These are phyloP conservation scores for Parthenolecanium corni DNA, from an alignment of 2,888 invertebrate species.

Conservation along the genomic window DNA sequence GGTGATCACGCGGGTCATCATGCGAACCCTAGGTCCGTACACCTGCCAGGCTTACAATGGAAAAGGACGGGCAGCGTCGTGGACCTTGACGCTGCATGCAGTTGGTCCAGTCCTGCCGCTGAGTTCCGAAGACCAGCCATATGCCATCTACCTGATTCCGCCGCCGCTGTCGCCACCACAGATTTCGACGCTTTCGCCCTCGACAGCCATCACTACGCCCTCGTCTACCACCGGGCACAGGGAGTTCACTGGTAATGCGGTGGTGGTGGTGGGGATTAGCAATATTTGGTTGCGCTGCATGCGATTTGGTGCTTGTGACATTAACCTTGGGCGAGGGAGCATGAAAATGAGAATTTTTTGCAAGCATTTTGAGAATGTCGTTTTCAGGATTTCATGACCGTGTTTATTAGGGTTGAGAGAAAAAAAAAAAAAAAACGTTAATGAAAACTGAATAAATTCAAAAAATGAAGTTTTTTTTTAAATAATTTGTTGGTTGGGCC, in stretches of 20 bases:
- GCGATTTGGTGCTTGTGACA: too few species aligned
- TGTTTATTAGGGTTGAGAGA: too few species aligned
- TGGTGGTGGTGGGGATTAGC: too few species aligned
- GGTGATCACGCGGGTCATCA: slow-evolving; percentile 55
- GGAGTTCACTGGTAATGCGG: slow-evolving; percentile 30
- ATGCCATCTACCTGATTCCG: slow-evolving; percentile 50
- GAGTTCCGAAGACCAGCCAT: slow-evolving; percentile 45
- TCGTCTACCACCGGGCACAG: slow-evolving; percentile 11
- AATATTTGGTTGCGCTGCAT: too few species aligned
- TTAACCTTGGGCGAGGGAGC: too few species aligned
- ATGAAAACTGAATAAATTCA: too few species aligned
- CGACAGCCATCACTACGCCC: background rate
- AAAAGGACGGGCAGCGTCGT: slow-evolving; percentile 59
- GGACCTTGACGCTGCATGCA: slow-evolving; percentile 61
- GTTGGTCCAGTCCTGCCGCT: slow-evolving; percentile 54
- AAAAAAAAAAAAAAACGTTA: too few species aligned
- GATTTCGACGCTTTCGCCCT: slow-evolving; percentile 34
- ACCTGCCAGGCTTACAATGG: slow-evolving; percentile 85
- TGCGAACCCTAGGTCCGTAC: slow-evolving; percentile 69
- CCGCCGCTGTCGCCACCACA: slow-evolving; percentile 38
- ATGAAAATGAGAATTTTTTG: too few species aligned
- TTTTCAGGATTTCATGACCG: too few species aligned
- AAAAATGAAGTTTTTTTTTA: too few species aligned
- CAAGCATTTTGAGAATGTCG: too few species aligned
- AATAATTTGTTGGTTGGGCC: too few species aligned